Evolutionary conservation across 2,113 vertebrate species (phyloP), one percentile per base, ranked within the genome.

Genomic region (Potamarius usumacintae): DNA sequence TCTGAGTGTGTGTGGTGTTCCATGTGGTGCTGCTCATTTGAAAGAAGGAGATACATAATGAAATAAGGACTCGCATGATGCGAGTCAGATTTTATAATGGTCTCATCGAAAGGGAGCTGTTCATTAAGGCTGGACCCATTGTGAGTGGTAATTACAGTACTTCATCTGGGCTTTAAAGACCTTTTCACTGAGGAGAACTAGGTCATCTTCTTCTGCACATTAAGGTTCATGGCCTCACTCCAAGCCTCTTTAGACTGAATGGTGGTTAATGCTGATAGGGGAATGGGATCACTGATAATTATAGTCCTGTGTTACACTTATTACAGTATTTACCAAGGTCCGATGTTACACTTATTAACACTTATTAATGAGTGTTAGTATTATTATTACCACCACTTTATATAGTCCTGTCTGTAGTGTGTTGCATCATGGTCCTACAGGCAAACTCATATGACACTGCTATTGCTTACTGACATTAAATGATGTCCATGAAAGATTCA

Each of bases 141-240:
- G 90, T 85, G 85, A 86, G 79, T 20, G 27, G 85, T 88, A 90
- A 91, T 91, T 91, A 87, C 87, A 42, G 80, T 82, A 90, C 82
- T 84, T 86, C 85, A 87, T 90, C 82, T 88, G 85, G 85, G 85
- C 63, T 83, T 84, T 88, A 85, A 91, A 89, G 82, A 87, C 85
- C 87, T 55, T 85, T 88, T 87, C 58, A 85, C 86, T 62, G 58
- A 53, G 58, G 55, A 71, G 83, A 89, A 77, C 82, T 89, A 83
- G 89, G 89, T 86, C 89, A 88, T 88, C 69, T 78, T 85, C 83
- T 62, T 69, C 34, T 72, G 86, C 82, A 82, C 67, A 87, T 90
- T 83, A 78, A 76, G 77, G 88, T 85, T 62, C 62, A 83, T 88
- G 10, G 53, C 69, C 34, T 62, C 76, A 82, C 72, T 80, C 65